Evolutionary conservation across 2,888 invertebrate genomes (phyloP).

Genomic region (Cheilosia pagana): DNA sequence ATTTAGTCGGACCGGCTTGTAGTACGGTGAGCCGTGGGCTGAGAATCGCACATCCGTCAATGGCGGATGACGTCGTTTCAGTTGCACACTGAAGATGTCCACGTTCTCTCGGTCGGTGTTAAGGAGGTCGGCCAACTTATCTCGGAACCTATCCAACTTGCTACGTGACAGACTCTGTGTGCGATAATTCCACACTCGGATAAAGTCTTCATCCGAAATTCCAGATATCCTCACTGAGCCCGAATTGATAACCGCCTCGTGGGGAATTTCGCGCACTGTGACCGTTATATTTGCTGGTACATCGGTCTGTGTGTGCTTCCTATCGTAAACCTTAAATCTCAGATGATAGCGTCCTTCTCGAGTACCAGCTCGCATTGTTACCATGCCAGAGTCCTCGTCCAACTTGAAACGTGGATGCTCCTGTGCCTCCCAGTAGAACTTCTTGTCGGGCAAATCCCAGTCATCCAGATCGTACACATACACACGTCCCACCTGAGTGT

Average conservation of each 20-base stretch:
- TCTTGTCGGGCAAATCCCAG: conserved; percentile 99
- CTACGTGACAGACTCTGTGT: conserved; percentile 93
- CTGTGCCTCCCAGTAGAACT: conserved; percentile 95
- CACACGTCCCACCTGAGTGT: conserved; percentile 96
- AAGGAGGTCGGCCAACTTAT: conserved; percentile 93
- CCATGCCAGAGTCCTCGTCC: conserved; percentile 96
- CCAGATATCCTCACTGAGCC: conserved; percentile 97
- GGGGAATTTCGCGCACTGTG: conserved; percentile 96
- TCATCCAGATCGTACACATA: conserved; percentile 99
- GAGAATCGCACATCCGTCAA: conserved; percentile 96
- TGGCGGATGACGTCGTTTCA: conserved; percentile 93
- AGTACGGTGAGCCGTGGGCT: conserved; percentile 97
- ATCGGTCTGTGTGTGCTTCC: conserved; percentile 97
- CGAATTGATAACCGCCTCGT: conserved; percentile 97
- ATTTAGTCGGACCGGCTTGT: conserved; percentile 96
- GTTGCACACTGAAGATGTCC: conserved; percentile 97
- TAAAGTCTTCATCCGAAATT: conserved; percentile 97
- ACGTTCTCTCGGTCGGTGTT: conserved; percentile 95
- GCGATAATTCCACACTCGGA: conserved; percentile 96
- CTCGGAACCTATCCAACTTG: conserved; percentile 94
- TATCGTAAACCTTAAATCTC: conserved; percentile 94
- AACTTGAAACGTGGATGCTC: conserved; percentile 95
- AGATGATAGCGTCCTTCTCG: conserved; percentile 93
- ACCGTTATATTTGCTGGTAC: conserved; percentile 98
- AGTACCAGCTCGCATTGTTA: conserved; percentile 97